Evolutionary conservation across 2,888 invertebrate species (phyloP).

Genomic region (Agriotes lineatus): DNA sequence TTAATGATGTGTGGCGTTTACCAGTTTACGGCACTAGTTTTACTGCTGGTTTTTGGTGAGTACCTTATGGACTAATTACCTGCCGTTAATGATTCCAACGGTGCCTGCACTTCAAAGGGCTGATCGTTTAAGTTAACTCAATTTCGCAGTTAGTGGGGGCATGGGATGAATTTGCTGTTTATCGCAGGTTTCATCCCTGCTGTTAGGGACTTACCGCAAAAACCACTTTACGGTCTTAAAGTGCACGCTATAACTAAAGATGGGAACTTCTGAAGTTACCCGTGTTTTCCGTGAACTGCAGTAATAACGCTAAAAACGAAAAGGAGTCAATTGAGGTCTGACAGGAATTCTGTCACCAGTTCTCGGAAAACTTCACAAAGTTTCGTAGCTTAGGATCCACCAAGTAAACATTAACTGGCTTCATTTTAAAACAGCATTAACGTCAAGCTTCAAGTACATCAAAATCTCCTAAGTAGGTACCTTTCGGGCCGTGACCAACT

Average conservation of each 20-base stretch:
- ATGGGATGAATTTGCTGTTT: not conserved
- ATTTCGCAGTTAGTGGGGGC: not conserved
- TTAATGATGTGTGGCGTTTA: constrained; percentile 27
- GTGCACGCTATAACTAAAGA: not conserved
- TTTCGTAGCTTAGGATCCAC: no score
- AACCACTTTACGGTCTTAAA: constrained; percentile 12
- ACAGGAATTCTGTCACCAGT: no score
- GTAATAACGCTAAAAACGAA: no score
- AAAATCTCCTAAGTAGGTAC: no score
- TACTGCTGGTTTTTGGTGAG: constrained; percentile 31
- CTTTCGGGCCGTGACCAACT: not conserved
- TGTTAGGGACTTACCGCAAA: constrained; percentile 3
- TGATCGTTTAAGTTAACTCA: constrained; percentile 5
- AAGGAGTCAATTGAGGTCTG: no score
- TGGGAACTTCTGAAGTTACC: not conserved
- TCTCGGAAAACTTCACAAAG: no score
- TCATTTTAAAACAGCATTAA: no score
- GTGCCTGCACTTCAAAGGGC: constrained; percentile 1
- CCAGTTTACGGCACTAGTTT: constrained; percentile 14
- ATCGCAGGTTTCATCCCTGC: not conserved
- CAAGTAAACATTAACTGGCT: no score
- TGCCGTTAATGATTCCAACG: constrained; percentile 17
- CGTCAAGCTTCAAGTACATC: no score
- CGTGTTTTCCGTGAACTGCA: no score
- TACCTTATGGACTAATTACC: constrained; percentile 15